phyloP scores from a whole-genome alignment of 1,140 invertebrate genomes.

The Zaprionus vittiger region DNA sequence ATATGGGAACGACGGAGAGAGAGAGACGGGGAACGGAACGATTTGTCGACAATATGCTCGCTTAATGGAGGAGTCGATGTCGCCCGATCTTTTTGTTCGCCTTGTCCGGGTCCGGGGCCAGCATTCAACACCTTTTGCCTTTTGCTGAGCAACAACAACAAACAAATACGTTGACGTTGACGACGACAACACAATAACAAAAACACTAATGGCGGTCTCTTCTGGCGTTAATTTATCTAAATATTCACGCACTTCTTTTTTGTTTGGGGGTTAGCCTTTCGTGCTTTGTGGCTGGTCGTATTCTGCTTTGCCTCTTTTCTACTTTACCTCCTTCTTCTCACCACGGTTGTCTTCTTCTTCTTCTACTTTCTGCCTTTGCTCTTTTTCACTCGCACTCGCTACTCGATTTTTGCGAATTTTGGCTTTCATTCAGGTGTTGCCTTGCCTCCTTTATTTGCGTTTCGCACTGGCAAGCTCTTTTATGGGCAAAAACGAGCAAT shows the following conservation, averaged over 20 bases:
- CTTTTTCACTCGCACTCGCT: conserved; percentile 56
- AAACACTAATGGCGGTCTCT: conserved; percentile 52
- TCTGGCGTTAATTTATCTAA: conserved; percentile 60
- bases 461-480: conserved; percentile 33
- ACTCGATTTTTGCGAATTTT: conserved; percentile 53
- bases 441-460: conserved; percentile 27
- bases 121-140: conserved; percentile 45
- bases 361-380: conserved; percentile 48
- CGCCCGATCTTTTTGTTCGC: conserved; percentile 45
- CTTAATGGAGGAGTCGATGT: conserved; percentile 46
- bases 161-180: conserved; percentile 34
- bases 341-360: conserved; percentile 27
- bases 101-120: conserved; percentile 37
- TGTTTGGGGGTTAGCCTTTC: conserved; percentile 56
- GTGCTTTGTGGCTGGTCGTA: conserved; percentile 59
- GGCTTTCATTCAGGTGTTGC: conserved; percentile 48
- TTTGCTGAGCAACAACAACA: conserved; percentile 39
- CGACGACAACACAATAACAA: conserved; percentile 33
- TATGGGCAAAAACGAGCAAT: conserved; percentile 33
- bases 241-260: conserved; percentile 62
- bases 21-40: conserved; percentile 30
- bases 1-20: conserved; percentile 16
- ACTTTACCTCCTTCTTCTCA: conserved; percentile 19
- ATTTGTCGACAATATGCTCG: conserved; percentile 53
- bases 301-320: conserved; percentile 45